Base-by-base conservation (phyloP, 2,888 invertebrate genomes). In the Nudaria mundana region DNA sequence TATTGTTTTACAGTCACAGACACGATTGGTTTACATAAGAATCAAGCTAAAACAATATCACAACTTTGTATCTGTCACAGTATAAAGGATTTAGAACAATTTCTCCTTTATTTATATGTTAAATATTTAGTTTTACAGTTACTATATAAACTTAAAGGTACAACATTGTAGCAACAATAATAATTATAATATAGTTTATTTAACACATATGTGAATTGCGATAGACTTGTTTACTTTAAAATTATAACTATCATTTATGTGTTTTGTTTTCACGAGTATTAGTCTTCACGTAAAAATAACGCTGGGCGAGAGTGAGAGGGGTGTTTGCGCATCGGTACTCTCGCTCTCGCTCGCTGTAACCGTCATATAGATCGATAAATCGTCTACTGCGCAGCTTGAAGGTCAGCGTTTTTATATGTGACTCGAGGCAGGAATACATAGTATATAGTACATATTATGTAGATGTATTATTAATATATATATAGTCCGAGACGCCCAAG, bases 111-210 rank as follows among this genome's bases (percentile, higher is more conserved):
- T 66, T 69, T 62, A 43, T 44, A 25, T 1, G 5, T 30, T 48
- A 63, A 75, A 75, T 63, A 65, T 72, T 69, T 56, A 56, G 39
- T 31, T 45, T 46, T 37, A 45, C 41, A 42, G 38, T 47, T 50
- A 50, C 40, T 56, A 47, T 35, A 51, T 58, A n/a, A 10, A 24
- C 10, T 55, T 64, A 67, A 60, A 58, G 44, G 3, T 4, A 20
- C 60, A 61, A 71, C 71, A 67, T 37, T 67, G 71, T 71, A 43
- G 52, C 58, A 70, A 71, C 53, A 70, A 66, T 66, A 71, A 69
- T 63, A 65, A 66, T 66, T 64, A 44, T 52, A 66, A 63, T 67
- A 56, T 46, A 48, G 31, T 47, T 35, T 59, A 45, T 57, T 43
- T 55, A 42, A 31, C 40, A 32, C 47, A 42, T 56, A 42, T 52